A percentile compares a stretch with the other conserved stretches of the same genome.
These are phyloP conservation scores for Sternarchorhynchus goeldii DNA, from an alignment of 2,797 vertebrate species.

Conservation along the genomic window DNA sequence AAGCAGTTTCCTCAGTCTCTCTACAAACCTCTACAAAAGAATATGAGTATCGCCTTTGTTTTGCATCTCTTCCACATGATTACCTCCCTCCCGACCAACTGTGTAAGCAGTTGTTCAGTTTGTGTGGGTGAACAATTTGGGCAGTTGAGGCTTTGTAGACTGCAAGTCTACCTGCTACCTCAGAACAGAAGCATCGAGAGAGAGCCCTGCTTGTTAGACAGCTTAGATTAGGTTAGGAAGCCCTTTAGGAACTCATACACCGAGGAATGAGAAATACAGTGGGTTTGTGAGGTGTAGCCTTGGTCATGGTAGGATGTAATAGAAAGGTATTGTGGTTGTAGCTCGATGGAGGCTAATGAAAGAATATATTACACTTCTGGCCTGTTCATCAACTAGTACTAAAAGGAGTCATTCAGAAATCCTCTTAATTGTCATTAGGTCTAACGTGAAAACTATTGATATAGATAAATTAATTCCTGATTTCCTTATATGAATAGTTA, in stretches of 20 bases:
- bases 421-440: conserved; percentile 47
- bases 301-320: not conserved
- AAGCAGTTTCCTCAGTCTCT: conserved; percentile 44
- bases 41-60: conserved; percentile 55
- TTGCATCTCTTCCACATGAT: conserved; percentile 11
- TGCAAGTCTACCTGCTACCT: too few relatives aligned
- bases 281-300: not conserved
- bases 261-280: conserved; percentile 18
- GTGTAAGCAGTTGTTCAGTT: too few relatives aligned
- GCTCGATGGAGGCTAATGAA: conserved; percentile 53
- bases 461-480: too few relatives aligned
- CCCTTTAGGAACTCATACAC: conserved; percentile 44
- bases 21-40: conserved; percentile 41
- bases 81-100: too few relatives aligned
- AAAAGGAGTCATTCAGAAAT: conserved; percentile 47
- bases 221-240: conserved; percentile 27
- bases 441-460: too few relatives aligned
- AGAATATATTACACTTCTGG: conserved; percentile 53
- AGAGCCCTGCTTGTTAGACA: not conserved
- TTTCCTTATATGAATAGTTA: too few relatives aligned
- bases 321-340: conserved; percentile 24
- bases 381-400: conserved; percentile 44
- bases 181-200: not conserved
- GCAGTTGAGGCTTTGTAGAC: too few relatives aligned
- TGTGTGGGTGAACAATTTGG: too few relatives aligned